phyloP scores from a whole-genome alignment of 1,140 invertebrate genomes.

The Thaumatotibia leucotreta region DNA sequence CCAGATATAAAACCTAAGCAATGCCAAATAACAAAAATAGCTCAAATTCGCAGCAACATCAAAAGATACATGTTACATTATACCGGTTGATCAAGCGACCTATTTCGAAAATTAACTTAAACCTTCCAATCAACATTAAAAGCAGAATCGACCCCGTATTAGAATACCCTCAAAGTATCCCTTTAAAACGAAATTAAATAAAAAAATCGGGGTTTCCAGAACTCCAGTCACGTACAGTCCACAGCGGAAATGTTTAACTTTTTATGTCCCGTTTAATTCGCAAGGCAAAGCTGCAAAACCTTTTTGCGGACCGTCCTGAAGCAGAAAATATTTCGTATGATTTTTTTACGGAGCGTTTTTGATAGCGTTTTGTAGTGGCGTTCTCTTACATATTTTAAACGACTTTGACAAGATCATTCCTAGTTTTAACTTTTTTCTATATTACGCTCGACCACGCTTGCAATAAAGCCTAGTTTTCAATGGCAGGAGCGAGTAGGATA shows the following conservation, averaged over 20 bases:
- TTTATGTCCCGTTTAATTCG: background rate
- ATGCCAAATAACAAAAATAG: too few species aligned
- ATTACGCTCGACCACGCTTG: background rate
- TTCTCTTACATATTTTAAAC: background rate
- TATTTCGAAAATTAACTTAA: background rate
- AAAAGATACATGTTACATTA: too few species aligned
- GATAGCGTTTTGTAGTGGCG: background rate
- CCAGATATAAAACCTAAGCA: too few species aligned
- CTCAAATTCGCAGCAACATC: too few species aligned
- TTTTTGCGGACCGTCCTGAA: background rate
- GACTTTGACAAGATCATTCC: background rate
- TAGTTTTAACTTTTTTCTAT: background rate
- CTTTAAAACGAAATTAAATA: slow-evolving; percentile 3
- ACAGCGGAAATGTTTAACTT: slow-evolving; percentile 5
- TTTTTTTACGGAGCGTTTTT: background rate
- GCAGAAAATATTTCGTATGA: background rate
- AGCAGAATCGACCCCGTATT: background rate
- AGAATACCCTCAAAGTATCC: background rate
- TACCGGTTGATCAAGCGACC: too few species aligned
- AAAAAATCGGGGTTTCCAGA: background rate
- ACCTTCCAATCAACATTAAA: background rate
- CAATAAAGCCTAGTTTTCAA: background rate
- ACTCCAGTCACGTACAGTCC: background rate
- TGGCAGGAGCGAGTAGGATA: background rate
- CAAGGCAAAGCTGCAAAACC: background rate